phyloP scores from a whole-genome alignment of 30 jellyfish, hydroid and myxozoan genomes.

The Sanderia malayensis region DNA sequence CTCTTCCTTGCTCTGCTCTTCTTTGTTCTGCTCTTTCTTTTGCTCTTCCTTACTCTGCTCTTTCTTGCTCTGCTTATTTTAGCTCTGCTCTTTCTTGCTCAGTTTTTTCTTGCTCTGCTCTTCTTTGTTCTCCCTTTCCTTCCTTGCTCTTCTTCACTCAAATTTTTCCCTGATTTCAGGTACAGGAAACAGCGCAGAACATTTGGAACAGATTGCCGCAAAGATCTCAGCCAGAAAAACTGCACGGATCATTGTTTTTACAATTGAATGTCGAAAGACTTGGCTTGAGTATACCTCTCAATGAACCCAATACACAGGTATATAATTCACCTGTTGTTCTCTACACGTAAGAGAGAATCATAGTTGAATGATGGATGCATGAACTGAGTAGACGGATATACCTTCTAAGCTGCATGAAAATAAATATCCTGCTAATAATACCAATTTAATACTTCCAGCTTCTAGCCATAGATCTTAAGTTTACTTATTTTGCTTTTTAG shows the following conservation, averaged over 20 bases:
- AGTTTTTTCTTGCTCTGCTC: not conserved
- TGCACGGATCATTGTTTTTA: constrained; percentile 57
- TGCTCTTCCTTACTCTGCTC: not conserved
- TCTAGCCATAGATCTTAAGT: too few species aligned
- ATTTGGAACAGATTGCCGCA: constrained; percentile 70
- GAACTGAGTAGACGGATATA: too few species aligned
- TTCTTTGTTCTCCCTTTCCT: not conserved
- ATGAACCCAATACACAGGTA: constrained; percentile 56
- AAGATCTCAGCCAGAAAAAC: constrained; percentile 51
- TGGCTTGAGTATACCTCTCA: constrained; percentile 82
- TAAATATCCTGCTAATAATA: too few species aligned
- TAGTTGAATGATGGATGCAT: too few species aligned
- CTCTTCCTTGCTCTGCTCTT: not conserved
- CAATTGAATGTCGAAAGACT: constrained; percentile 71
- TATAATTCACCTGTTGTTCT: too few species aligned
- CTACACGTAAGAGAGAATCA: too few species aligned
- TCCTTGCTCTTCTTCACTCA: not conserved
- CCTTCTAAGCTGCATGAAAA: too few species aligned
- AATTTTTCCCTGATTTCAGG: constrained; percentile 21
- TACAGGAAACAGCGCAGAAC: constrained; percentile 78
- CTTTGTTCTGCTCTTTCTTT: not conserved
- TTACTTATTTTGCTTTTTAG: too few species aligned
- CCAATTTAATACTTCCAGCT: too few species aligned
- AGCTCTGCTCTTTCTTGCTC: constrained; percentile 16
- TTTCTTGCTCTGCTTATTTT: not conserved